Conservation (phyloP, 2,888 invertebrate species). For the Latrodectus hesperus region DNA sequence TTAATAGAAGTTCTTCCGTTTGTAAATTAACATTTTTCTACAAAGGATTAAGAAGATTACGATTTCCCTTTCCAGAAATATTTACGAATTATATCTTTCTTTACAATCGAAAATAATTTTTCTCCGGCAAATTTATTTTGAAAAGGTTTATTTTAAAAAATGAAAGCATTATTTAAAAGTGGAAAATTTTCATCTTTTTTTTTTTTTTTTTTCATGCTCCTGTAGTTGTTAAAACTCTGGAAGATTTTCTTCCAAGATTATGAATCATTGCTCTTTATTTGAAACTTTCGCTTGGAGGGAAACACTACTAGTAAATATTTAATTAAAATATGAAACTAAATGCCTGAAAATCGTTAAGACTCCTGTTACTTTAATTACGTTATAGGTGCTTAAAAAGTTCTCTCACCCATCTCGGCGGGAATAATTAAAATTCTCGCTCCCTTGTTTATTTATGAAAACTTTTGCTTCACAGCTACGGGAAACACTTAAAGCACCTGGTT, state of each 20-base stretch:
- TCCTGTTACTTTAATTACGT: neutral
- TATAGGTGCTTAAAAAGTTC: neutral
- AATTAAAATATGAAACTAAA: neutral
- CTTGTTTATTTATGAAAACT: neutral
- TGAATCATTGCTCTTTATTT: neutral
- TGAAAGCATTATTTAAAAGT: neutral
- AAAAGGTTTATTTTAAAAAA: no score
- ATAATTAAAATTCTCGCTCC: neutral
- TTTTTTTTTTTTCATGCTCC: neutral
- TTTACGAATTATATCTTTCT: no score
- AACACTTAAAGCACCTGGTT: no score
- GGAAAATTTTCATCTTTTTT: neutral
- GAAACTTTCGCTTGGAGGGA: neutral
- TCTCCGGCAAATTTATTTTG: no score
- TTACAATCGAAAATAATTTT: no score
- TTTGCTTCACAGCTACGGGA: no score
- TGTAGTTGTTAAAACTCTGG: neutral
- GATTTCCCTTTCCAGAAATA: no score
- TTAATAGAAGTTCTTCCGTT: no score
- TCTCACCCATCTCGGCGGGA: neutral
- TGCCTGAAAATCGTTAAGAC: conserved; percentile 2
- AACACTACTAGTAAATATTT: neutral
- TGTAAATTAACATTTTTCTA: no score
- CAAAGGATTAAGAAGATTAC: no score
- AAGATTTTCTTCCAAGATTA: neutral